A percentile compares a stretch with the other conserved stretches of the same genome.
Evolutionary conservation across 2,113 vertebrate genomes (phyloP).

Genomic region (Equus przewalskii): DNA sequence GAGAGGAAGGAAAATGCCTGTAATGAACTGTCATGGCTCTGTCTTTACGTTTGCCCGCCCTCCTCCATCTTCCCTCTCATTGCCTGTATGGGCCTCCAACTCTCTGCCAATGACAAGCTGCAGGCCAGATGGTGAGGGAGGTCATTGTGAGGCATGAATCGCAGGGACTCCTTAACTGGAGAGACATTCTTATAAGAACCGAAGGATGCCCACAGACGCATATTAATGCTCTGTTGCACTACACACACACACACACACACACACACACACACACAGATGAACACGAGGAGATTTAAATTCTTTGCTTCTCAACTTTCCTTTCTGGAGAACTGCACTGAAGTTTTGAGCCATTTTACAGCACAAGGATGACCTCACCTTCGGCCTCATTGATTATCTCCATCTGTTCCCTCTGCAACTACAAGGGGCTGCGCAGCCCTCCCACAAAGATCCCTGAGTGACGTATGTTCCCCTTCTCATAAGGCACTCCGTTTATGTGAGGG

Average conservation of each 20-base stretch:
- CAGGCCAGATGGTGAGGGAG: background rate
- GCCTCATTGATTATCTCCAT: background rate
- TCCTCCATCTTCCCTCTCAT: background rate
- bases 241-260: background rate
- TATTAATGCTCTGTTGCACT: background rate
- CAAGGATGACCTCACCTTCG: background rate
- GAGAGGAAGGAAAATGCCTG: background rate
- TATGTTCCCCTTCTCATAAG: background rate
- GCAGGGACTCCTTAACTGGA: background rate
- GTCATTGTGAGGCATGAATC: background rate
- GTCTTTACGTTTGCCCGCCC: background rate
- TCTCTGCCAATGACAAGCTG: background rate
- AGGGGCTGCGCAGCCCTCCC: background rate
- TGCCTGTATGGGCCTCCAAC: background rate
- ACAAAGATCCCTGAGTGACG: background rate
- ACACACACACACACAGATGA: background rate
- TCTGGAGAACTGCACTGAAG: background rate
- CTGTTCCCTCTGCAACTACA: background rate
- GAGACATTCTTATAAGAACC: constrained; percentile 12
- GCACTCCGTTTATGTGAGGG: background rate
- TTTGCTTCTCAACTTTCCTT: background rate
- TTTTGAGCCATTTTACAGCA: background rate
- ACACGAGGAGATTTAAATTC: background rate
- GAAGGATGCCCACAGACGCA: background rate
- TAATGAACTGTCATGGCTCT: background rate